Evolutionary conservation across 2,113 vertebrate genomes (phyloP).

Genomic region (Puffinus mauretanicus): DNA sequence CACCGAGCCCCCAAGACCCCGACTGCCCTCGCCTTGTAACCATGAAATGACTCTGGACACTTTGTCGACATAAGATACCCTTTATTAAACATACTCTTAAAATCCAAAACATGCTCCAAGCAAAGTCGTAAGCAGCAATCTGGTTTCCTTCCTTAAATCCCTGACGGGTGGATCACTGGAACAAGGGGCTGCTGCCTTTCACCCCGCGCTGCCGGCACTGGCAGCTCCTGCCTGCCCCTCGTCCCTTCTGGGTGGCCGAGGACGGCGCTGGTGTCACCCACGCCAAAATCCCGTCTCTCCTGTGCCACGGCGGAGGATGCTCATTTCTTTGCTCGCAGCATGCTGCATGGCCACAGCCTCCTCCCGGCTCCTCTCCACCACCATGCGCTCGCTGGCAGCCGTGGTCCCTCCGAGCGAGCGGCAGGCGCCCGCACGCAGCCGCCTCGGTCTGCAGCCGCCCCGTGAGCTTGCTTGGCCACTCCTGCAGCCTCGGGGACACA

Average conservation of each 20-base stretch:
- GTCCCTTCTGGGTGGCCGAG: neutral
- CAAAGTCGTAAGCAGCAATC: conserved; percentile 40
- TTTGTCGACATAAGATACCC: neutral
- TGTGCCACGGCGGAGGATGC: neutral
- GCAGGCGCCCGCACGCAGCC: neutral
- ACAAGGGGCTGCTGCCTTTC: neutral
- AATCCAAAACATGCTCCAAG: conserved; percentile 57
- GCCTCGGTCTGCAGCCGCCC: neutral
- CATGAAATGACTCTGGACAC: fast-evolving
- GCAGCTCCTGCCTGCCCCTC: neutral
- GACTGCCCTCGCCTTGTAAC: neutral
- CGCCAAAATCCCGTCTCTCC: neutral
- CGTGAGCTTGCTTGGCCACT: fast-evolving
- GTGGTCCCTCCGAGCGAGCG: fast-evolving
- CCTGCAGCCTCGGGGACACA: neutral
- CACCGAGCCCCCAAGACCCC: no score
- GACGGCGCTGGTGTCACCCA: neutral
- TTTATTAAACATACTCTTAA: conserved; percentile 61
- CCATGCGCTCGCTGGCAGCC: neutral
- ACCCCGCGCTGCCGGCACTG: neutral
- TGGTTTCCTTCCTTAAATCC: conserved; percentile 14
- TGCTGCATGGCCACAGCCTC: neutral
- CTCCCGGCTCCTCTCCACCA: neutral
- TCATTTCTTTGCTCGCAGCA: neutral
- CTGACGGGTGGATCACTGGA: neutral